These are phyloP conservation scores for Cephalotes varians DNA, from an alignment of 2,888 invertebrate genomes.

Conservation along the genomic window DNA sequence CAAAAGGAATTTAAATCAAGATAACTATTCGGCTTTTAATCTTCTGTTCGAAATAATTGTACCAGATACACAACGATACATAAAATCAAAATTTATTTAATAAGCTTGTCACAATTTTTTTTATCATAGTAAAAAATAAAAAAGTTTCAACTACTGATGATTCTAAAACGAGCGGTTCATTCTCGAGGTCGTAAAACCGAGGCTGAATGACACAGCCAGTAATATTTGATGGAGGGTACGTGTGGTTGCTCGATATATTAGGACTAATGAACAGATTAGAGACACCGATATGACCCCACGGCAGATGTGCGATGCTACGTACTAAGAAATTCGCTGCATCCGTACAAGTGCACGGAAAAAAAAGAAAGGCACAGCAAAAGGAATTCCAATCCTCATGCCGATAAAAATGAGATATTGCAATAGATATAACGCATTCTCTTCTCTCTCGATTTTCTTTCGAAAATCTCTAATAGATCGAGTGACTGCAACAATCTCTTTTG, in stretches of 20 bases:
- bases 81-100: conserved; percentile 10
- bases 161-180: conserved; percentile 43
- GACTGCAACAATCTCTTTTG: background rate
- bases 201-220: conserved; percentile 72
- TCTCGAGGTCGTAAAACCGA: conserved; percentile 68
- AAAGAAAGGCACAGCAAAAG: background rate
- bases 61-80: background rate
- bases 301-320: conserved; percentile 35
- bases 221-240: conserved; percentile 75
- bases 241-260: conserved; percentile 81
- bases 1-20: background rate
- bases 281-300: conserved; percentile 72
- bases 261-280: conserved; percentile 82
- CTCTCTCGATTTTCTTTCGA: background rate
- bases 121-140: background rate
- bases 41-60: background rate
- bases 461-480: background rate
- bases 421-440: background rate
- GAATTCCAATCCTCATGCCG: conserved; percentile 1
- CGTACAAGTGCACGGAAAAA: background rate
- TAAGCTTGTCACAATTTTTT: background rate
- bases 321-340: conserved; percentile 26
- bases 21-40: background rate
- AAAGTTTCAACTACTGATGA: background rate
- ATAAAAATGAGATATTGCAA: background rate